Evolutionary conservation across 2,888 invertebrate species (phyloP).

Genomic region (Sinhomidia bicolor): DNA sequence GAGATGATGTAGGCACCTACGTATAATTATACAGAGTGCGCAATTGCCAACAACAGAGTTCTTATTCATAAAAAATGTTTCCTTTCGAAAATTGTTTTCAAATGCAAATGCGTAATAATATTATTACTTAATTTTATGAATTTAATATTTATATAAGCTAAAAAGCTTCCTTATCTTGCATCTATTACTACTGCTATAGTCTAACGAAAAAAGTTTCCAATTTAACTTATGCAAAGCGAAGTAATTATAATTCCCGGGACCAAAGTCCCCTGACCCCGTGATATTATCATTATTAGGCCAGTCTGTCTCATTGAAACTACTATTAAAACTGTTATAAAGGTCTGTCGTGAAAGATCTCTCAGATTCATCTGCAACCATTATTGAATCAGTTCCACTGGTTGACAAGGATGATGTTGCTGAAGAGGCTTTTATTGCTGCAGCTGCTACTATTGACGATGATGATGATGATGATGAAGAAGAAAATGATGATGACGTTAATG

Average conservation of each 20-base stretch:
- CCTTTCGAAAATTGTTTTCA: too few relatives aligned
- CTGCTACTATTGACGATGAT: not conserved
- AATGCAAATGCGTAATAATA: too few relatives aligned
- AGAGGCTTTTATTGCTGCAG: not conserved
- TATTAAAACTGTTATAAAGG: conserved; percentile 24
- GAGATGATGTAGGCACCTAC: too few relatives aligned
- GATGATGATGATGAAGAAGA: conserved; percentile 33
- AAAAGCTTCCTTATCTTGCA: not conserved
- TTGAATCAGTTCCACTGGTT: conserved; percentile 58
- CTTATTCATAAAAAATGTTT: not conserved
- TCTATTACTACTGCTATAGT: too few relatives aligned
- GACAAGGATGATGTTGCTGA: conserved; percentile 31
- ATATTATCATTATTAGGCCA: conserved; percentile 45
- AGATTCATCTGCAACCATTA: conserved; percentile 65
- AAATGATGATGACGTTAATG: conserved; percentile 37
- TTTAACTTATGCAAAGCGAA: conserved; percentile 86
- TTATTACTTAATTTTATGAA: too few relatives aligned
- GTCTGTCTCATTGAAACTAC: conserved; percentile 43
- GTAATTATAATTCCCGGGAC: conserved; percentile 84
- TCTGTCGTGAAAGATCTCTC: conserved; percentile 52
- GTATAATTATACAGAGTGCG: not conserved
- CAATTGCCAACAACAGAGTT: not conserved
- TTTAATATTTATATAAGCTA: too few relatives aligned
- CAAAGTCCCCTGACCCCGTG: conserved; percentile 42
- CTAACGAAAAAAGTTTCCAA: too few relatives aligned